A percentile compares a stretch with the other conserved stretches of the same genome.
Evolutionary conservation across 2,888 invertebrate species (phyloP).

Genomic region (Noctua comes): DNA sequence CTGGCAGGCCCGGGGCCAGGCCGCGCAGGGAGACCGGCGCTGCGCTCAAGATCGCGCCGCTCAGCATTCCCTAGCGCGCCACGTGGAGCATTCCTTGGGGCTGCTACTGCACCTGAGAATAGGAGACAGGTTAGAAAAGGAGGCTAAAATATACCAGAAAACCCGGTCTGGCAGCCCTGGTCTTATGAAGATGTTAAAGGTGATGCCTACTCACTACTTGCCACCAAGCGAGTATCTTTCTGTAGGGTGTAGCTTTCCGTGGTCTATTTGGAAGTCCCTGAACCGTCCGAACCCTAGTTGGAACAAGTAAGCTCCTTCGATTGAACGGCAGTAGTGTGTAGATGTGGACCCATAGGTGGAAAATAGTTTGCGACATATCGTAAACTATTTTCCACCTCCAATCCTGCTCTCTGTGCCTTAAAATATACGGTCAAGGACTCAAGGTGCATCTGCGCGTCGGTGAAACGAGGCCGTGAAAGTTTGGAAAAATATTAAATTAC

Average conservation of each 20-base stretch:
- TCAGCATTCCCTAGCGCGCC: constrained; percentile 84
- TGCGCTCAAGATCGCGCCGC: constrained; percentile 88
- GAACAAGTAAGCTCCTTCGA: too few relatives aligned
- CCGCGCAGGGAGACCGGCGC: constrained; percentile 90
- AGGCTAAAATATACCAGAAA: neutral
- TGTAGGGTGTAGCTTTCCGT: neutral
- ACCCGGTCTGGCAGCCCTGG: neutral
- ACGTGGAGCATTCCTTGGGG: constrained; percentile 66
- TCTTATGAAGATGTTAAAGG: neutral
- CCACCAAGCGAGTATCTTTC: too few relatives aligned
- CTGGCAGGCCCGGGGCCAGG: constrained; percentile 91
- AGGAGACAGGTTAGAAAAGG: neutral
- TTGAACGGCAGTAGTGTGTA: too few relatives aligned
- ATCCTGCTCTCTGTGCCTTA: too few relatives aligned
- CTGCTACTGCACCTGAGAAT: constrained; percentile 20
- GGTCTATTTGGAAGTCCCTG: neutral
- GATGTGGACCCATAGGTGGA: too few relatives aligned
- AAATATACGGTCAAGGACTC: too few relatives aligned
- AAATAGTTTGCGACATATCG: too few relatives aligned
- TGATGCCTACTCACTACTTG: too few relatives aligned
- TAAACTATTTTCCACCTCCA: too few relatives aligned
- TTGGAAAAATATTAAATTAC: neutral
- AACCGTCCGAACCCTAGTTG: too few relatives aligned
- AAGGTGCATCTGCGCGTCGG: too few relatives aligned
- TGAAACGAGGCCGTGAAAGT: too few relatives aligned